Base-by-base conservation (phyloP, 2,888 invertebrate species). In the Scaptomyza reducta region DNA sequence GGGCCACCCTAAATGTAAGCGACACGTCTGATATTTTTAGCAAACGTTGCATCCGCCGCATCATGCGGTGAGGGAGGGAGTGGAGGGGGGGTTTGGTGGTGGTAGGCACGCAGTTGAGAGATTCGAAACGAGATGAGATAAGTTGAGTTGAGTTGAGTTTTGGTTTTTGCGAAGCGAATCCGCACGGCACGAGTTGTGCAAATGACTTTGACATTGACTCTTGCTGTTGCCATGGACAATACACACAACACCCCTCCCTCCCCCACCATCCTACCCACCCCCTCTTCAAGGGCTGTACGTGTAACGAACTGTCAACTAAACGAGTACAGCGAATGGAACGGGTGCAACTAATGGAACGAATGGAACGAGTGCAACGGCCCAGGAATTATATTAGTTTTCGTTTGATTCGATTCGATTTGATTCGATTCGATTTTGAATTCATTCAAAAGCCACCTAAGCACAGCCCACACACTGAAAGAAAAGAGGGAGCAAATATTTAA, bases 401-500 rank as follows among this genome's bases (percentile, higher is more conserved):
- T 68, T 57, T 38, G 31, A 62, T 41, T 59, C 41, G 35, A 59
- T 59, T 58, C 69, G 56, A 83, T 22, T 22, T 22, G 1, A 22
- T 70, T 70, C n/a, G n/a, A n/a, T n/a, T n/a, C n/a, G n/a, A n/a
- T 76, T 70, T 60, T 62, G 64, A 66, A 83, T 67, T 77, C 45
- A 62, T 5, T 67, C 50, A 66, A 41, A 35, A 49, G 18, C 41
- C 45, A 13, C 25, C n/a, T n/a, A n/a, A 5, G 46, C 35, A 11
- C 33, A 35, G 27, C 33, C 25, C 55, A 31, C 45, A 42, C 55
- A 38, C 49, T 61, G 60, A 45, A 47, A 46, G 11, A 46, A 46
- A 22, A 22, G 22, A 22, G 5, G 22, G 27, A 11, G 11, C 22
- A 2, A 22, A 22, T 31, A 31, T 27, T 18, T 73, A 73, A 53